Evolutionary conservation across 2,113 vertebrate species (phyloP), one percentile per base, ranked within the genome.

Genomic region (Cyprinodon variegatus): DNA sequence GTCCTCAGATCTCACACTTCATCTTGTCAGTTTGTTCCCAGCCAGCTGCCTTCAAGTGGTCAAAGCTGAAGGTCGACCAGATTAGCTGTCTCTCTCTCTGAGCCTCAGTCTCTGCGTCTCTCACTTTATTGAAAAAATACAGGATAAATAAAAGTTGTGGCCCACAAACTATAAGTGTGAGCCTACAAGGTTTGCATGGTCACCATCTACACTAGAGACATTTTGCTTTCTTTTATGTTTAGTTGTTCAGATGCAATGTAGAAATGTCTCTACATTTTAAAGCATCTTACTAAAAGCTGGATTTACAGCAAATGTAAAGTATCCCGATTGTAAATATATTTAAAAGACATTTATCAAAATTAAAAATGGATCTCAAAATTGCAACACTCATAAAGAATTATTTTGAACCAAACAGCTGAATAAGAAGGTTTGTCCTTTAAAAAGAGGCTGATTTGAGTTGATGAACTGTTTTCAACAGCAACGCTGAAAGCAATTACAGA

Each of bases 41-140:
- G 70, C 14, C 76, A 77, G 74, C 63, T 82, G 76, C 81, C 62
- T 85, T 73, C 77, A 64, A 77, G 79, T 72, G 53, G 62, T 74
- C 79, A 81, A 80, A 74, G 74, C 65, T 76, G 66, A 71, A 65
- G 70, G 79, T 81, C 72, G 86, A 65, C 14, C n/a, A 82, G 88
- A 86, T 91, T 86, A 87, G 36, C 41, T 10, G 22, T 77, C 38
- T 65, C 67, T 64, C 13, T 72, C 50, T 74, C 38, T 38, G 46
- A 57, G 17, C 62, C 38, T 60, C 20, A 61, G 0, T 48, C 29
- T 8, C 4, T 68, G 43, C 11, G 40, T 53, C 65, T 65, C 11
- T 53, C 50, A 9, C 36, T 29, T 37, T 36, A 1, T 67, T 60
- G 53, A 0, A 3, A 72, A 72, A 72, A 37, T 62, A 15, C 41